Percentiles rank a stretch among this genome's conserved stretches.
These are phyloP conservation scores for Neocloeon triangulifer DNA, from an alignment of 1,140 invertebrate species.

Conservation along the genomic window DNA sequence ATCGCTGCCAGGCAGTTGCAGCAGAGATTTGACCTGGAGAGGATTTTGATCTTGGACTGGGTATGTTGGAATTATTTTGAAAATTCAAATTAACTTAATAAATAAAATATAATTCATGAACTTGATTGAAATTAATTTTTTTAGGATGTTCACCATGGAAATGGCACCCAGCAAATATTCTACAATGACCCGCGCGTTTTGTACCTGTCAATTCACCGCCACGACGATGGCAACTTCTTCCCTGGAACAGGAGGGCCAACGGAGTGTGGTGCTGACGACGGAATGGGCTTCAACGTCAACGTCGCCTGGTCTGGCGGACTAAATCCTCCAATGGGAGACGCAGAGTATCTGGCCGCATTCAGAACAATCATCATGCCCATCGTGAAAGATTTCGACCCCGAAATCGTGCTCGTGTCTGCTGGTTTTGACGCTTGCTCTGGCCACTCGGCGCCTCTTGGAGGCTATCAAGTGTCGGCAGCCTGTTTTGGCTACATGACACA, in stretches of 20 bases:
- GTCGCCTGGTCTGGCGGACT: conserved; percentile 85
- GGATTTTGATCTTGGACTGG: conserved; percentile 95
- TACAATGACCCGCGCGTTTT: conserved; percentile 87
- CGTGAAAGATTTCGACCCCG: conserved; percentile 79
- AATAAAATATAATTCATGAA: background rate
- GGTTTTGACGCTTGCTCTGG: conserved; percentile 93
- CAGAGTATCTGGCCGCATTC: conserved; percentile 95
- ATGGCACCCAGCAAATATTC: conserved; percentile 97
- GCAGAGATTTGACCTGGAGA: conserved; percentile 59
- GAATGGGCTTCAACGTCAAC: conserved; percentile 93
- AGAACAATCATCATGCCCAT: conserved; percentile 81
- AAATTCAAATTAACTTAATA: background rate
- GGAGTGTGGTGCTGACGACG: conserved; percentile 77
- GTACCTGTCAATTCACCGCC: conserved; percentile 93
- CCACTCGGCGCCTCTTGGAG: conserved; percentile 82
- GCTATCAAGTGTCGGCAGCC: conserved; percentile 77
- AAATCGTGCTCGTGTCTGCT: conserved; percentile 87
- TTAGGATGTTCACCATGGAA: conserved; percentile 96
- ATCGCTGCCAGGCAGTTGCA: conserved; percentile 81
- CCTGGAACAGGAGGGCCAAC: conserved; percentile 84
- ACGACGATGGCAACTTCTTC: conserved; percentile 99
- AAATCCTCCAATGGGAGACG: conserved; percentile 83
- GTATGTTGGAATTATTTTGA: conserved; percentile 18
- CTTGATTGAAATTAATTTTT: conserved; percentile 11
- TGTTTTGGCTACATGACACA: conserved; percentile 95